These are phyloP conservation scores for Spongilla lacustris DNA, from an alignment of 37 sponge, comb jelly and placozoan species.

Conservation along the genomic window DNA sequence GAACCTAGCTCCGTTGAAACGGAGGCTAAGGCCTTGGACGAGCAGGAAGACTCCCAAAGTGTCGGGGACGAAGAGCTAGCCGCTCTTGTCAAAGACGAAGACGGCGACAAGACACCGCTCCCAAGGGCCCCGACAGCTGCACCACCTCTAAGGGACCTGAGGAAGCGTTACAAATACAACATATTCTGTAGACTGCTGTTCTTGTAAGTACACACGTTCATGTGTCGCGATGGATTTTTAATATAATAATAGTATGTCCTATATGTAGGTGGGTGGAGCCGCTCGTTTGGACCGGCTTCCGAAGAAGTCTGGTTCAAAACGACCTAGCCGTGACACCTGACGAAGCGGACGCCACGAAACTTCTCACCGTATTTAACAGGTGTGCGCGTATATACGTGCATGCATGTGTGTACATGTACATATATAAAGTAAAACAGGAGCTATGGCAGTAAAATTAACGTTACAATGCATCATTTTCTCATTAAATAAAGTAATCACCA, in stretches of 20 bases:
- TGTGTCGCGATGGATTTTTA: background rate
- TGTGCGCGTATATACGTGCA: background rate
- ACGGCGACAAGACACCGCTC: background rate
- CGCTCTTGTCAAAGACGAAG: background rate
- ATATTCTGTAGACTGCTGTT: slow-evolving; percentile 48
- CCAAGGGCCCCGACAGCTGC: background rate
- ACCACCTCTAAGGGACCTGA: slow-evolving; percentile 34
- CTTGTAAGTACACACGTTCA: slow-evolving; percentile 33
- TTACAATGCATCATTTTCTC: too few species aligned
- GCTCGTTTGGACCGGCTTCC: slow-evolving; percentile 56
- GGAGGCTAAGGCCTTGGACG: background rate
- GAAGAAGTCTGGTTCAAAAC: slow-evolving; percentile 38
- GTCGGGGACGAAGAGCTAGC: background rate
- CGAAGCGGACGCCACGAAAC: slow-evolving; percentile 52
- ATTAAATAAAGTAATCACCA: too few species aligned
- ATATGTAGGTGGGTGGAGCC: slow-evolving; percentile 78
- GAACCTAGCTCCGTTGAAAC: background rate
- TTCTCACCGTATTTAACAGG: slow-evolving; percentile 25
- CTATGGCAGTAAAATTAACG: background rate
- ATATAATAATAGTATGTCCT: background rate
- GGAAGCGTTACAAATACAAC: slow-evolving; percentile 41
- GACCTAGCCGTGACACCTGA: slow-evolving; percentile 68
- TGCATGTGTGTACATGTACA: background rate
- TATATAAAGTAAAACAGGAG: background rate
- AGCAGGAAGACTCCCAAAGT: background rate